Base-by-base conservation (phyloP, 2,888 invertebrate species). In the Phanerotoma sp. region DNA sequence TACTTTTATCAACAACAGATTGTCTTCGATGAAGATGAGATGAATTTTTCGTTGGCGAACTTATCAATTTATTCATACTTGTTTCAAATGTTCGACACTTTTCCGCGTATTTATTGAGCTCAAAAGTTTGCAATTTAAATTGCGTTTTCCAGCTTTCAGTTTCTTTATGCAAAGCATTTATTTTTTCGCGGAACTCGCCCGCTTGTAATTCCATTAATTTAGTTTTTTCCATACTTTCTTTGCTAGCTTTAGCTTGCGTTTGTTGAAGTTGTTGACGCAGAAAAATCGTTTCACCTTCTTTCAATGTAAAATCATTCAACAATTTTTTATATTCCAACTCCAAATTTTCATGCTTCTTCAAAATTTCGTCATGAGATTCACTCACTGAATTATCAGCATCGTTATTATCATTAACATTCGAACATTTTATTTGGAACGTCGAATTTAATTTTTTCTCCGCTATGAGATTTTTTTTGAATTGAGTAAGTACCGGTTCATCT, bases 221-320 rank as follows among this genome's bases (percentile, higher is more conserved):
- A 5, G 64, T 61, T 33, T 69, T 69, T 22, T 74, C 71, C 25
- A 63, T 53, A 51, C 54, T 68, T 15, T 70, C 69, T 45, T 68
- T 68, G 30, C 70, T 68, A 20, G 68, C 61, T n/a, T 70, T 61
- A 3, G 60, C 25, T 44, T 71, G 68, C 15, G 62, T 58, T 52
- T 70, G 71, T 18, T 67, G 66, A 5, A 73, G 47, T 42, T 70
- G 72, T 42, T 66, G 66, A 5, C 75, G 59, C 5, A 76, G 51
- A 62, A 70, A 73, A 18, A 59, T 62, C 1, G 64, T 64, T 56
- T 76, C 75, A 4, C 76, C 75, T 38, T 73, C 68, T 51, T 75
- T 75, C 1, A 69, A 67, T 62, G 68, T 67, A 41, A 72, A 68
- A 20, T 73, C 66, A 25, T 66, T 64, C 6, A 66, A 32, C 10